Evolutionary conservation across 2,113 vertebrate species (phyloP).

Genomic region (Corythaeola cristata): DNA sequence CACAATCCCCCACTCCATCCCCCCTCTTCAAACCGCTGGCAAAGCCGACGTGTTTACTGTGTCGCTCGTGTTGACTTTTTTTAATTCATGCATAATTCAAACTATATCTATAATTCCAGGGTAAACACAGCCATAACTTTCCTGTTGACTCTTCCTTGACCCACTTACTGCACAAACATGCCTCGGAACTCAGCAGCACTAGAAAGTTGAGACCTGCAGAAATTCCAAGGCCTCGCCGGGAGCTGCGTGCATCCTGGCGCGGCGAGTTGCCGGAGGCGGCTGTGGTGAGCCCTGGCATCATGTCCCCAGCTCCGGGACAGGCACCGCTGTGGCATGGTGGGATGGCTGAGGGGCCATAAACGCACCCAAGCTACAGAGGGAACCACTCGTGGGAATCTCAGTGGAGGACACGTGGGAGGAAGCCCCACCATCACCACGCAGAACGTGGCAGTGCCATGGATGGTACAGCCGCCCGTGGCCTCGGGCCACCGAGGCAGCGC

Average conservation of each 20-base stretch:
- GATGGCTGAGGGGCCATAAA: neutral
- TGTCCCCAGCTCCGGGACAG: neutral
- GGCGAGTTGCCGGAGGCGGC: neutral
- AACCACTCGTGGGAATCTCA: accelerated
- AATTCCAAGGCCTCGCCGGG: neutral
- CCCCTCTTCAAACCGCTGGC: neutral
- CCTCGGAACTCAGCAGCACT: neutral
- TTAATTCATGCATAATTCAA: conserved; percentile 57
- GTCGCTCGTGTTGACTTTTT: neutral
- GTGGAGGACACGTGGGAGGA: neutral
- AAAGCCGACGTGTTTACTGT: neutral
- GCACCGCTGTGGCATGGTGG: neutral
- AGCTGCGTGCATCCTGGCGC: accelerated
- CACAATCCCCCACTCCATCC: accelerated
- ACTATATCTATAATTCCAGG: conserved; percentile 5
- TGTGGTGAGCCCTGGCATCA: accelerated
- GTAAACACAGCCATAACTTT: conserved; percentile 32
- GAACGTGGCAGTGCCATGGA: neutral
- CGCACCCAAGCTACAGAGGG: neutral
- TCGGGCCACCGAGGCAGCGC: neutral
- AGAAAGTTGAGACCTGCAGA: neutral
- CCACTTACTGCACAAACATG: conserved; percentile 36
- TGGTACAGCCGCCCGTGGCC: neutral
- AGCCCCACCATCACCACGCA: accelerated
- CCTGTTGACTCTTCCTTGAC: conserved; percentile 55